Base-by-base conservation (phyloP, 2,797 vertebrate genomes). In the Phoxinus dragarum region DNA sequence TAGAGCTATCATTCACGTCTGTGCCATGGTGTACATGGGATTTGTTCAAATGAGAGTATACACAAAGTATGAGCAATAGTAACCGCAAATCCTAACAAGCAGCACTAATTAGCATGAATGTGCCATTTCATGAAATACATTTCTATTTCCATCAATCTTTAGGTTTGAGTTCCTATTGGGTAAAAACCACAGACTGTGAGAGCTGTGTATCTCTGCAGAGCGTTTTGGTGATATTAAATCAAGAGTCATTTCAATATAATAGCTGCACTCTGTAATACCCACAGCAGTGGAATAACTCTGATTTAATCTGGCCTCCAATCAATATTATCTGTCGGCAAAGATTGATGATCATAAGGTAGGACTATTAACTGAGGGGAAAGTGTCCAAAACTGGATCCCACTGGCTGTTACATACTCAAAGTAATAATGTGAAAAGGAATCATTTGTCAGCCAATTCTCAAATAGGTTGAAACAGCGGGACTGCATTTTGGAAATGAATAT, bases 401-500 rank as follows among this genome's bases (percentile, higher is more conserved):
- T 87, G 90, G 88, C 89, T 79, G 89, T 90, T 88, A 82, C 89
- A 91, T 90, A 91, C 89, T 94, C 93, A 93, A 86, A 92, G 88
- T 90, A 88, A 90, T 91, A 93, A 93, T 90, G 92, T 92, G 91
- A 93, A 92, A 91, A 89, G 89, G 91, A 93, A 92, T 93, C 87
- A 93, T 94, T 94, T 93, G 92, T 93, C 92, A 94, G 91, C 91
- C 92, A 93, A 94, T 95, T 94, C 93, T 92, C 90, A 91, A 95
- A 95, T 91, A 92, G 90, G 90, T 91, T 90, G 91, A 93, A 87
- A 92, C 92, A 91, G 90, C 81, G 84, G 90, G 92, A 86, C 86
- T 92, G 90, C 92, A 93, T 93, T 94, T 95, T 94, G 93, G 92
- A 94, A 93, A 95, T 94, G 93, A 95, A 95, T 94, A 93, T 93